Conservation (phyloP, 1,140 invertebrate species). For the Papilio polyxenes region DNA sequence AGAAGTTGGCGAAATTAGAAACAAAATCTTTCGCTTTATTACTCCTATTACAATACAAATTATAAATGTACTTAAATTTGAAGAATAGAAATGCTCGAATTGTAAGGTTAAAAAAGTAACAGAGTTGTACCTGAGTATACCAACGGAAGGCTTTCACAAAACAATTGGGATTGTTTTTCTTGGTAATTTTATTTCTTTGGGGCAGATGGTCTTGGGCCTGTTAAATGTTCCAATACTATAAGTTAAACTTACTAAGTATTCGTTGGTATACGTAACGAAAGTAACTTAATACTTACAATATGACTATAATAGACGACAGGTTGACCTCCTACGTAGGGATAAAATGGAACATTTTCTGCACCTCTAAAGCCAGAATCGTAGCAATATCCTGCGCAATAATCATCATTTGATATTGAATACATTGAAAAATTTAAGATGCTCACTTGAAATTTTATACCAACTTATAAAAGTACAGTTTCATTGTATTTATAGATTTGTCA, state of each 20-base stretch:
- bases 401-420: conserved; percentile 50
- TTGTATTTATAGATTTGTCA: conserved; percentile 23
- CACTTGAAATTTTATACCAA: conserved; percentile 5
- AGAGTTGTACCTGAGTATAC: conserved; percentile 65
- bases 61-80: too few relatives aligned
- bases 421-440: conserved; percentile 36
- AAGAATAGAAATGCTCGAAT: too few relatives aligned
- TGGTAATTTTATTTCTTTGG: conserved; percentile 40
- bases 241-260: not conserved
- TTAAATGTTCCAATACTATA: conserved; percentile 31
- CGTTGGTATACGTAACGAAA: not conserved
- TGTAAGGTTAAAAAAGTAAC: not conserved
- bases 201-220: conserved; percentile 43
- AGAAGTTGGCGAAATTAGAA: too few relatives aligned
- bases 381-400: conserved; percentile 39
- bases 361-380: conserved; percentile 20
- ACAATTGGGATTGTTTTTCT: conserved; percentile 57
- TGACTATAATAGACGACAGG: conserved; percentile 61
- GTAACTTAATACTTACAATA: conserved; percentile 50
- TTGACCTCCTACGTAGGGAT: conserved; percentile 42
- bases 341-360: conserved; percentile 41
- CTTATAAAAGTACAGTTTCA: not conserved
- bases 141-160: conserved; percentile 70
- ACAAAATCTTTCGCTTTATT: too few relatives aligned
- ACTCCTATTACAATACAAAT: too few relatives aligned